Evolutionary conservation across 2,797 vertebrate genomes (phyloP), one percentile per base, ranked within the genome.

Genomic region (Tokudaia muenninki): DNA sequence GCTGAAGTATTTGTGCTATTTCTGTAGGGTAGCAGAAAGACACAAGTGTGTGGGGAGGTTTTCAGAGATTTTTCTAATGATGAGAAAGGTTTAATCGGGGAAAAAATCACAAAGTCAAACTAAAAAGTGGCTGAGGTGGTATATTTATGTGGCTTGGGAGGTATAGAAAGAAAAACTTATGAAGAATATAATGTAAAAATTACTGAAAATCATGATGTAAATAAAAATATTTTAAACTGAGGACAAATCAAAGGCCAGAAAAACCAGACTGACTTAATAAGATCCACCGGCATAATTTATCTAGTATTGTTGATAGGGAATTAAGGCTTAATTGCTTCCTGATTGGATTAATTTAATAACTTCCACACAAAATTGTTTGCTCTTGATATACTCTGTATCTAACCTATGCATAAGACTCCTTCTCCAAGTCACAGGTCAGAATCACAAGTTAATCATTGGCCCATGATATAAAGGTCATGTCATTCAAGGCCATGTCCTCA

Each of bases 261-360:
- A 83, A 86, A 94, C 24, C 37, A 83, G 57, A 7, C 19, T 90
- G 50, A 83, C 65, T 65, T 5, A 61, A 26, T 2, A 70, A 70
- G 11, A 77, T 3, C 29, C 34, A 31, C 17, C 34, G 81, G 65
- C 4, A 24, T n/a, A 37, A 72, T 90, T 94, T 87, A 44, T 81
- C 63, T 72, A 70, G 65, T 74, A 47, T 6, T 13, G n/a, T 37
- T 87, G 24, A 59, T 63, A 21, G 1, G 59, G 3, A 16, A 55
- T 81, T 29, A 87, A 37, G 65, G 12, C 41, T 96, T 82, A 79
- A 57, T 82, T 96, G 44, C 8, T 34, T 95, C 47, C 47, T 95
- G 14, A 37, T 19, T 91, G 3, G 55, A 61, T 90, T 90, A 84
- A 94, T 90, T 95, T 84, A 80, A 89, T 41, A 94, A 81, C 12